Base-by-base conservation (phyloP, 2,888 invertebrate genomes). In the Vanessa cardui region DNA sequence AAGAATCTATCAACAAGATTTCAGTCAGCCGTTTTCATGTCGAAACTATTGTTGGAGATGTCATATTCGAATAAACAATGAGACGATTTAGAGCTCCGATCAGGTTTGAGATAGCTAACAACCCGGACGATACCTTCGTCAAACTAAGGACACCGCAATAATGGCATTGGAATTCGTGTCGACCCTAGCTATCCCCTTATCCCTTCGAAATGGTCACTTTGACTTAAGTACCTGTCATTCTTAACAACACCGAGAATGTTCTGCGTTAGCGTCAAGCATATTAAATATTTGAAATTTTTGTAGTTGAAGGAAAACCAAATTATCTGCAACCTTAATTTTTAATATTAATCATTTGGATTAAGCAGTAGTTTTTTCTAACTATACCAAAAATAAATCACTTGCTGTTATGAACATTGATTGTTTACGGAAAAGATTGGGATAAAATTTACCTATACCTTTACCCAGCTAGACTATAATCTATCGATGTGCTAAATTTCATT, bases 81-180 rank as follows among this genome's bases (percentile, higher is more conserved):
- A 61, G n/a, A 52, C 21, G 61, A 64, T 67, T 58, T 64, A 58
- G 50, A 63, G 50, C 44, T 44, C 50, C 56, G 60, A 66, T 62
- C 69, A 60, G 44, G 59, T 64, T 64, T 64, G 60, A 66, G 46
- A 70, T 64, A 66, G 54, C 46, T 33, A 63, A 62, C 49, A 66
- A 62, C 54, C 50, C 44, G 44, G 59, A 58, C 45, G 46, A 20
- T 64, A 90, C 90, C 90, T 89, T 90, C 89, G 89, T 90, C 90
- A 90, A 88, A 87, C 79, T 83, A 82, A 85, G 83, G 82, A 83
- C 81, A 79, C 83, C 85, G 81, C 86, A 89, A 87, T 89, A 88
- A 87, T 81, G 85, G 80, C 85, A 81, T 81, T 72, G 85, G 87
- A 88, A 89, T 89, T 89, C 87, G 87, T 89, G 88, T 88, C 87